Percentiles rank a stretch among this genome's conserved stretches.
phyloP scores from a whole-genome alignment of 2,888 invertebrate species.

The Caenorhabditis imperialis region DNA sequence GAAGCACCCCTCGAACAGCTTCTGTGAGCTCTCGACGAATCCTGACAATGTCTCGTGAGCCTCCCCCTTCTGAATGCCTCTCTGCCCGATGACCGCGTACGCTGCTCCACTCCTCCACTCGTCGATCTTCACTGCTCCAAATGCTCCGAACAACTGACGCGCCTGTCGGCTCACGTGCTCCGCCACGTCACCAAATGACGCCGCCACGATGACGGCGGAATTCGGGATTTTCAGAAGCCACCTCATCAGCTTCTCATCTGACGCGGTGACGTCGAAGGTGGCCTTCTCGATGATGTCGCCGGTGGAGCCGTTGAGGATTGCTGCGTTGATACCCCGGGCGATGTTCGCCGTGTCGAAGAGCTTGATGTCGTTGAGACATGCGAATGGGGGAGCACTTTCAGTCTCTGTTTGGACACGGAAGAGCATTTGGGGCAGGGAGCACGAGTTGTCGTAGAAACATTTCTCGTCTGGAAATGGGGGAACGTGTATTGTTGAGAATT shows the following conservation, averaged over 20 bases:
- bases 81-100: slow-evolving; percentile 63
- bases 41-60: slow-evolving; percentile 55
- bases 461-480: slow-evolving; percentile 30
- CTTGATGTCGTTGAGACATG: slow-evolving; percentile 66
- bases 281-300: slow-evolving; percentile 76
- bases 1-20: slow-evolving; percentile 59
- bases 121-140: slow-evolving; percentile 58
- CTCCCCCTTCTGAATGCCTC: slow-evolving; percentile 57
- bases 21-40: neutral
- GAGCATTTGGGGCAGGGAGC: slow-evolving; percentile 58
- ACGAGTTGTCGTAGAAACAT: slow-evolving; percentile 59
- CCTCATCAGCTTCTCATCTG: slow-evolving; percentile 64
- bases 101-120: slow-evolving; percentile 59
- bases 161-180: slow-evolving; percentile 64
- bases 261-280: slow-evolving; percentile 62
- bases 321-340: slow-evolving; percentile 80
- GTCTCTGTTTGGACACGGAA: slow-evolving; percentile 64
- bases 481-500: too few relatives aligned
- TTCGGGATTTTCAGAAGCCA: slow-evolving; percentile 55
- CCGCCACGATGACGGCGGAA: slow-evolving; percentile 55
- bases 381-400: slow-evolving; percentile 59
- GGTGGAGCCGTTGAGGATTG: slow-evolving; percentile 79
- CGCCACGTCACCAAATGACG: slow-evolving; percentile 68
- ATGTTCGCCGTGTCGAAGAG: slow-evolving; percentile 53
- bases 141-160: slow-evolving; percentile 51